Evolutionary conservation across 2,888 invertebrate genomes (phyloP).

Genomic region (Ganaspis brasiliensis): DNA sequence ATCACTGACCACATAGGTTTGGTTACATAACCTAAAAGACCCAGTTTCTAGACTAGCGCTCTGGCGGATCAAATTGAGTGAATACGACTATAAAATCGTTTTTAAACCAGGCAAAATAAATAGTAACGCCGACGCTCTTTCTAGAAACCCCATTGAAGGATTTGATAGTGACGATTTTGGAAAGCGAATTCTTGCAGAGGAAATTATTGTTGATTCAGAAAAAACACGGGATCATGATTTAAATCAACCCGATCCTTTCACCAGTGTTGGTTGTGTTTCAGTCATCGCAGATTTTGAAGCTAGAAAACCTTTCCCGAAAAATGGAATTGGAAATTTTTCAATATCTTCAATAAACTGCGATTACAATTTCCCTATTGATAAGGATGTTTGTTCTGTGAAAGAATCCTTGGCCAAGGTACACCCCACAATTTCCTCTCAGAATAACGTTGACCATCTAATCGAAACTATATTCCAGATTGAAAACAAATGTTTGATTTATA

Average conservation of each 20-base stretch:
- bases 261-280: neutral
- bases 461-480: neutral
- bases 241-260: no score
- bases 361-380: no score
- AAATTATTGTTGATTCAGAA: no score
- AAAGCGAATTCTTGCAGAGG: no score
- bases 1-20: constrained; percentile 46
- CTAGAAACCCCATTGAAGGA: constrained; percentile 47
- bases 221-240: no score
- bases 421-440: no score
- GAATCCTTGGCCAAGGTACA: no score
- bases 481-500: neutral
- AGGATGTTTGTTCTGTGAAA: no score
- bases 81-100: constrained; percentile 51
- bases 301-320: no score
- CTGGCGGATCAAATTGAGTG: constrained; percentile 47
- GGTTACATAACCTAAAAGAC: neutral
- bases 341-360: no score
- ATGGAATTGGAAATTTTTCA: neutral
- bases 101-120: constrained; percentile 54
- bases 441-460: neutral
- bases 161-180: no score
- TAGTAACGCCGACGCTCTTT: constrained; percentile 51
- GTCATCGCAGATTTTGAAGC: no score
- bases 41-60: neutral